These are phyloP conservation scores for Creontiades dilutus DNA, from an alignment of 2,888 invertebrate species.

Conservation along the genomic window DNA sequence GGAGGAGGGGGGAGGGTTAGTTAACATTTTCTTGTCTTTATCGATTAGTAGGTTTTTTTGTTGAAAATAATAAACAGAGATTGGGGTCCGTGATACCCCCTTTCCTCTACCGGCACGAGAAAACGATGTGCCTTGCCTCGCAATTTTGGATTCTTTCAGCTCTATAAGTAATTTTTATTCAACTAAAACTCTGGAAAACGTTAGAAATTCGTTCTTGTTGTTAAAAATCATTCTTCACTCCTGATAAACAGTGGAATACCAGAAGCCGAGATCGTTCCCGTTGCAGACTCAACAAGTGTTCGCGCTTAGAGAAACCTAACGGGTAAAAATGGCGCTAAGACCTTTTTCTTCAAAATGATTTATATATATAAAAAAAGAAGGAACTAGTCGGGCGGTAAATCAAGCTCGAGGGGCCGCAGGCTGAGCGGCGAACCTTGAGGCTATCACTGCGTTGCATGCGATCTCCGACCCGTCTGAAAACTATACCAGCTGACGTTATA, in stretches of 20 bases:
- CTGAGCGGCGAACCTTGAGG: constrained; percentile 9
- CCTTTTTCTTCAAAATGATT: neutral
- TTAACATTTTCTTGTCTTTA: neutral
- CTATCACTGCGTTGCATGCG: neutral
- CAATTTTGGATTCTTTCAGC: no score
- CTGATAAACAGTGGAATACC: constrained; percentile 5
- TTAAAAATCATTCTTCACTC: no score
- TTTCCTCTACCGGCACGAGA: no score
- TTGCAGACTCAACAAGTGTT: constrained; percentile 5
- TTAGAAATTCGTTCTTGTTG: no score
- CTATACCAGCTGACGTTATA: constrained; percentile 36
- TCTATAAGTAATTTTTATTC: no score
- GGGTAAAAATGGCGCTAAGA: constrained; percentile 9
- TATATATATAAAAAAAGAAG: constrained; percentile 23
- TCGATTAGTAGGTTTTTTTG: neutral
- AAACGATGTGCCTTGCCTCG: no score
- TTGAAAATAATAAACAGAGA: neutral
- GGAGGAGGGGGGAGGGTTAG: no score
- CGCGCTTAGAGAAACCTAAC: neutral
- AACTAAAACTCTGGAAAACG: no score
- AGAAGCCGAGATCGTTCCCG: neutral
- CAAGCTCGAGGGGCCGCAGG: neutral
- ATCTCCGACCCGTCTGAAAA: neutral
- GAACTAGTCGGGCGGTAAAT: constrained; percentile 29
- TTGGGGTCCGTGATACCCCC: no score